Evolutionary conservation across 1,140 invertebrate species (phyloP), one percentile per base, ranked within the genome.

Genomic region (Rhagoletis pomonella): DNA sequence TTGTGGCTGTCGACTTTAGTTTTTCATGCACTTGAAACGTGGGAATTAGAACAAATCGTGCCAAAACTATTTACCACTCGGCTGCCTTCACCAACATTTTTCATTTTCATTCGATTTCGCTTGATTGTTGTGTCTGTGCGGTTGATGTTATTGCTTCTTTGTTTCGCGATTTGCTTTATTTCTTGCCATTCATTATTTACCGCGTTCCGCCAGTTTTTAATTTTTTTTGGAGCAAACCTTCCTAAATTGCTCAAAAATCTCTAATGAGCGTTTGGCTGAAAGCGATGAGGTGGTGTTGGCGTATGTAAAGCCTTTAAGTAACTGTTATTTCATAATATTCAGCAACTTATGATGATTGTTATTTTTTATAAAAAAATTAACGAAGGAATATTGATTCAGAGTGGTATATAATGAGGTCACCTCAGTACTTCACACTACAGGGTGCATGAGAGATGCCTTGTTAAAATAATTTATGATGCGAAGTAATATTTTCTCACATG

Each of bases 11-110:
- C 73, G 73, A 81, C 55, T 55, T 81, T 55, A 55, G 44, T 81
- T 81, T 55, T 85, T 67, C 85, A 86, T 88, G 88, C 88, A 88
- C 88, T 88, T 88, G 88, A 88, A 88, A 86, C 88, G 88, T 88
- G 88, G 88, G 88, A 88, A 88, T 88, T 87, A 88, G 88, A 88
- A 88, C 88, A 87, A 88, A 88, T 88, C 88, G 88, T 88, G 88
- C 88, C 88, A 88, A 88, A 88, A 88, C 85, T 88, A 88, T 88
- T 88, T 88, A 88, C 88, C 88, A 88, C 88, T 88, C 85, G 86
- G 87, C 87, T 88, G 87, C 73, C 87, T 88, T 87, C 87, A 87
- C 62, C 87, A 84, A 86, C 88, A 88, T 88, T 88, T 88, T 88
- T 88, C 88, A 88, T 87, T 88, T 88, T 84, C 60, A 85, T 87